Evolutionary conservation across 2,797 vertebrate genomes (phyloP), one percentile per base, ranked within the genome.

Genomic region (Philypnodon macrostomus): DNA sequence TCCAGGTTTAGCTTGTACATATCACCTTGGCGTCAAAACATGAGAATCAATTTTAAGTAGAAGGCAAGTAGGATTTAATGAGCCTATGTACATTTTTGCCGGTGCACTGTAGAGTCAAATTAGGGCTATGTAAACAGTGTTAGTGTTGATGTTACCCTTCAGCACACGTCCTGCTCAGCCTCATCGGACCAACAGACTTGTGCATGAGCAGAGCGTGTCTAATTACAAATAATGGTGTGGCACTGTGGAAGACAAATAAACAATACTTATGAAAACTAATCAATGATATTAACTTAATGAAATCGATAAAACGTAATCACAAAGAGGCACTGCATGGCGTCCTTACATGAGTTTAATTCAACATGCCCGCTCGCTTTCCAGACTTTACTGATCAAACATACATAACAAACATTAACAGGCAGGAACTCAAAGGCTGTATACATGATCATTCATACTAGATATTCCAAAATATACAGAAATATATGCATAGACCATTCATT

Each of bases 331-430:
- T 26, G 4, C 19, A 21, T 15, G 21, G 47, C 29, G 21, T 77
- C 48, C 17, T 77, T 54, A 63, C 48, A 72, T 58, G 26, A 30
- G 18, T 89, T 89, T 88, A 89, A 81, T 87, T 89, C 86, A 87
- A 81, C 87, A 61, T 69, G 35, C 47, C 48, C 49, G 32, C 65
- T 49, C n/a, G n/a, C 36, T 50, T 40, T 50, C 39, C 60, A 75
- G 47, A 62, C 58, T 73, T 60, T 39, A 49, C 74, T 79, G 64
- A 56, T 47, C 69, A n/a, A n/a, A n/a, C n/a, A n/a, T n/a, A n/a
- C n/a, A 73, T 67, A 71, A 88, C 85, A 84, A 72, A 75, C 58
- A 85, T 83, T 84, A 78, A 85, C 87, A 90, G 83, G 79, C 85
- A 85, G 68, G 79, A 71, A 86, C 81, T 87, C 73, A 50, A 70